Evolutionary conservation across 2,113 vertebrate genomes (phyloP).

Genomic region (Calyptommatus sinebrachiatus): DNA sequence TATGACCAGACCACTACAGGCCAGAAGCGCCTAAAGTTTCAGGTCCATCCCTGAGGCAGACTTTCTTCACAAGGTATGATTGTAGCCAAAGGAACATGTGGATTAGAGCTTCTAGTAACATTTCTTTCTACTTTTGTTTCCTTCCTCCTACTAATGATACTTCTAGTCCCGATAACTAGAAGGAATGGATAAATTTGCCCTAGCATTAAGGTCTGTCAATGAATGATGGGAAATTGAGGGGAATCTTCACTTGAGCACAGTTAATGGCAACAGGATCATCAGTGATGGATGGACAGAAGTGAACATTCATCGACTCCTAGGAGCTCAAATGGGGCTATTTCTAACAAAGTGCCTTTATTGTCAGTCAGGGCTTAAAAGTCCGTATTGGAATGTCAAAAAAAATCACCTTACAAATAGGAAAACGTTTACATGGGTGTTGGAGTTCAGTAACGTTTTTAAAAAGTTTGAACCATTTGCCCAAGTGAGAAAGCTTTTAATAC

Average conservation of each 20-base stretch:
- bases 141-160: not conserved
- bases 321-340: slow-evolving; percentile 35
- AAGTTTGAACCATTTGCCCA: not conserved
- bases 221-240: slow-evolving; percentile 33
- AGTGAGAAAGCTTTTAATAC: slow-evolving; percentile 14
- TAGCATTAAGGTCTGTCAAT: not conserved
- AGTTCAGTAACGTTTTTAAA: not conserved
- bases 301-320: slow-evolving; percentile 33
- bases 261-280: slow-evolving; percentile 16
- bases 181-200: slow-evolving; percentile 22
- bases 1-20: too few species aligned
- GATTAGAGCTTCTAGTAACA: not conserved
- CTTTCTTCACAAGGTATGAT: too few species aligned
- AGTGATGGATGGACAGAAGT: slow-evolving; percentile 47
- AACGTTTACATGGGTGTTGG: slow-evolving; percentile 1
- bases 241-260: not conserved
- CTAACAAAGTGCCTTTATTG: slow-evolving; percentile 14
- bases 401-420: not conserved
- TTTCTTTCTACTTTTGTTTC: not conserved
- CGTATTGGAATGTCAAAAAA: not conserved
- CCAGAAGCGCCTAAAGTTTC: too few species aligned
- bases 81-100: not conserved
- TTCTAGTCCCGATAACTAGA: slow-evolving; percentile 7
- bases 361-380: slow-evolving; percentile 2
- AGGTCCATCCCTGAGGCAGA: too few species aligned